Percentiles rank a stretch among this genome's conserved stretches.
These are phyloP conservation scores for Schrankia costaestrigalis DNA, from an alignment of 2,888 invertebrate genomes.

Conservation along the genomic window DNA sequence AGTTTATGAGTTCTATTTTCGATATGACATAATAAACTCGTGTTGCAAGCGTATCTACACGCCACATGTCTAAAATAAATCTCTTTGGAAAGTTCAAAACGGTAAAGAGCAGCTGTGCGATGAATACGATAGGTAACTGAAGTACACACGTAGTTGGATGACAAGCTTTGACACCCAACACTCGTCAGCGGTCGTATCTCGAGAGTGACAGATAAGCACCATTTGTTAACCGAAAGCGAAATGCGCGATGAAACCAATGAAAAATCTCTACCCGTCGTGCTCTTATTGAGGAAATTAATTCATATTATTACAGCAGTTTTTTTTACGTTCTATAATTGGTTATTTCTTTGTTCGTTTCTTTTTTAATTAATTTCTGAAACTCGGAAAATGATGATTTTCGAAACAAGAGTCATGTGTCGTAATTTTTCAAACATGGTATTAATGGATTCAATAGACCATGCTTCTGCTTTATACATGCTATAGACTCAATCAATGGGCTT, in stretches of 20 bases:
- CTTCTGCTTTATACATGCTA: too few species aligned
- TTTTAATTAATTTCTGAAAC: neutral
- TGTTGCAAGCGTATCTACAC: constrained; percentile 34
- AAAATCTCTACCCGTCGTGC: constrained; percentile 29
- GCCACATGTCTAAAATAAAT: constrained; percentile 38
- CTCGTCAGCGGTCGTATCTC: constrained; percentile 57
- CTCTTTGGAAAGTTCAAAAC: constrained; percentile 43
- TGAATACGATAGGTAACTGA: constrained; percentile 27
- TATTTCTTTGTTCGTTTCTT: constrained; percentile 3
- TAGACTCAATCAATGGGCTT: too few species aligned
- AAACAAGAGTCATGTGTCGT: too few species aligned
- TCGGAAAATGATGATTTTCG: too few species aligned
- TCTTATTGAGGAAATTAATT: constrained; percentile 32
- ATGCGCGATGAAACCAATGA: constrained; percentile 36
- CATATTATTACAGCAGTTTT: constrained; percentile 20
- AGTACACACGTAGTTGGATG: constrained; percentile 44
- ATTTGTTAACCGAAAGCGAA: constrained; percentile 54
- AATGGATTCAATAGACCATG: too few species aligned
- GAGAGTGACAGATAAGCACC: constrained; percentile 59
- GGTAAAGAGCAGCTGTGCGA: constrained; percentile 26
- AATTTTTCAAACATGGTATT: too few species aligned
- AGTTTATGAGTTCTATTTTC: constrained; percentile 24
- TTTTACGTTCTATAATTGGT: constrained; percentile 16
- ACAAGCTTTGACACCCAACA: constrained; percentile 59
- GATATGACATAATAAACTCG: constrained; percentile 35